Conservation (phyloP, 2,888 invertebrate genomes). For the Lasioglossum morio region DNA sequence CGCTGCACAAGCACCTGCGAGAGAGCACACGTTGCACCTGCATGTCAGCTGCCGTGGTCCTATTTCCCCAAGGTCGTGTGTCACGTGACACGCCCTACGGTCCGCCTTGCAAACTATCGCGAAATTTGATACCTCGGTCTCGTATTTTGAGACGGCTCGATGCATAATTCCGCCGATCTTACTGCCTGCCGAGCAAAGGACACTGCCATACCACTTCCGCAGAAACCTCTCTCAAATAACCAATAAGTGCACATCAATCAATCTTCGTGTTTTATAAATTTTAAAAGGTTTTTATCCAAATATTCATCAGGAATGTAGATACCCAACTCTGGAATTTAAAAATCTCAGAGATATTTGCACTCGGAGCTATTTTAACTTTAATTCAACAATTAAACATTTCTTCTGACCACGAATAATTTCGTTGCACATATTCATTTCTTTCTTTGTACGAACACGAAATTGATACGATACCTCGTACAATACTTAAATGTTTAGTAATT, state of each 20-base stretch:
- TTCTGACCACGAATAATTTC: too few relatives aligned
- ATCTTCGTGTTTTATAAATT: too few relatives aligned
- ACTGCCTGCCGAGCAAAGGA: background rate
- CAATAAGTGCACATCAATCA: background rate
- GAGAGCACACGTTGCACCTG: constrained; percentile 47
- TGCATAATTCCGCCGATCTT: background rate
- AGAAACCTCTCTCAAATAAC: background rate
- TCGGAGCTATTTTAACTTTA: too few relatives aligned
- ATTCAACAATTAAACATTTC: too few relatives aligned
- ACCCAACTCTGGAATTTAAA: too few relatives aligned
- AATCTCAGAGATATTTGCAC: too few relatives aligned
- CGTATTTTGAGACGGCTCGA: background rate
- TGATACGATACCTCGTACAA: too few relatives aligned
- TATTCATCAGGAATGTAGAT: too few relatives aligned
- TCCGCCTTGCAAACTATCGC: constrained; percentile 24
- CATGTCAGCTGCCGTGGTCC: constrained; percentile 56
- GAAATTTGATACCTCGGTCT: constrained; percentile 37
- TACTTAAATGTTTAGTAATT: too few relatives aligned
- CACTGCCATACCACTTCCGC: background rate
- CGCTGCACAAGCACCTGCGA: constrained; percentile 50
- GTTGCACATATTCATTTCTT: too few relatives aligned
- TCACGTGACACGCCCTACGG: constrained; percentile 42
- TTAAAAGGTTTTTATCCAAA: too few relatives aligned
- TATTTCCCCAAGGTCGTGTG: constrained; percentile 53
- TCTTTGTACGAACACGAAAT: too few relatives aligned